phyloP scores from a whole-genome alignment of 2,888 invertebrate genomes.

The Taphrorychus bicolor region DNA sequence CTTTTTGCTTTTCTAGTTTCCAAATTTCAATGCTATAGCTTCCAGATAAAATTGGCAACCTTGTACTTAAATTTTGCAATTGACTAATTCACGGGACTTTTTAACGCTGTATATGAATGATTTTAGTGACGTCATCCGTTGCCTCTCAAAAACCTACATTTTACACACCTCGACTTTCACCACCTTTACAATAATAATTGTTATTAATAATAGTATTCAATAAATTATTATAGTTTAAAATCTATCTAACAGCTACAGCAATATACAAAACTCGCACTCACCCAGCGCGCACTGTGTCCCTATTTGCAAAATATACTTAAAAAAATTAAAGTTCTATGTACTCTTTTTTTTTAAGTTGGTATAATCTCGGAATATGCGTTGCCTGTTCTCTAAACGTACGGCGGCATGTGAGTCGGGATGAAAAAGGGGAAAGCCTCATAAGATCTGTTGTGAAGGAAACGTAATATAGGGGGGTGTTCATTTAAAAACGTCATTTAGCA shows the following conservation, averaged over 20 bases:
- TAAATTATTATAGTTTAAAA: slow-evolving; percentile 30
- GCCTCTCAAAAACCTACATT: background rate
- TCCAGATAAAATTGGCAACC: too few species aligned
- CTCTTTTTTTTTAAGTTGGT: slow-evolving; percentile 1
- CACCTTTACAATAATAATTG: background rate
- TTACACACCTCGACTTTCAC: background rate
- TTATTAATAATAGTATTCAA: slow-evolving; percentile 19
- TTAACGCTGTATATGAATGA: too few species aligned
- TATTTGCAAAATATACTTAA: slow-evolving; percentile 52
- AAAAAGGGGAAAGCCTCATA: too few species aligned
- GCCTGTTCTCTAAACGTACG: slow-evolving; percentile 21
- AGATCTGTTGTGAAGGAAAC: too few species aligned
- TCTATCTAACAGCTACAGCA: slow-evolving; percentile 34
- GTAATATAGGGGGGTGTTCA: too few species aligned
- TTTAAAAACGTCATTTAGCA: too few species aligned
- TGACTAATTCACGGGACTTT: too few species aligned
- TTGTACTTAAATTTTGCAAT: too few species aligned
- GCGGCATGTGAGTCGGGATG: background rate
- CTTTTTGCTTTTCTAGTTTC: too few species aligned
- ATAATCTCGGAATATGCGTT: slow-evolving; percentile 40
- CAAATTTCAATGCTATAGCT: too few species aligned
- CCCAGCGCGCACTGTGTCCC: slow-evolving; percentile 1
- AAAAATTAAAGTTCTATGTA: slow-evolving; percentile 48
- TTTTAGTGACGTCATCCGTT: too few species aligned
- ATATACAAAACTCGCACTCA: slow-evolving; percentile 33